These are phyloP conservation scores for Anguilla megastoma DNA, from an alignment of 2,797 vertebrate genomes.

Conservation along the genomic window DNA sequence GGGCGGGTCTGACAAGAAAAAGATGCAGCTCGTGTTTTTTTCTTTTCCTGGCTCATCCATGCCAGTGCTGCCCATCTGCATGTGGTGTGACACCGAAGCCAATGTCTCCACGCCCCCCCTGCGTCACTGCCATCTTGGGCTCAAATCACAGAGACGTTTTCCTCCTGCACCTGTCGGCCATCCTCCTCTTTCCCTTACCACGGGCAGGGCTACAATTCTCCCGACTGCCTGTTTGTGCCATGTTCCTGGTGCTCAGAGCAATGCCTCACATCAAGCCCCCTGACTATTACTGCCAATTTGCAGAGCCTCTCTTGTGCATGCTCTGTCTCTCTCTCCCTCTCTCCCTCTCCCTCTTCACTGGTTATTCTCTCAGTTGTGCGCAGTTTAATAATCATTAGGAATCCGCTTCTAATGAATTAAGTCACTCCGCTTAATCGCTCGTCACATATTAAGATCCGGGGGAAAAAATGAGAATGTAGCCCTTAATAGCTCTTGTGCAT, in stretches of 20 bases:
- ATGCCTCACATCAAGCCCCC: conserved; percentile 9
- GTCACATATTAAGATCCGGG: conserved; percentile 66
- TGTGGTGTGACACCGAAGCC: background rate
- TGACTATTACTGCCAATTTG: conserved; percentile 21
- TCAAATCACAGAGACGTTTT: too few species aligned
- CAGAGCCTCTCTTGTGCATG: background rate
- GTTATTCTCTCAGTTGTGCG: conserved; percentile 66
- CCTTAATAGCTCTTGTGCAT: conserved; percentile 56
- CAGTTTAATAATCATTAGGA: conserved; percentile 76
- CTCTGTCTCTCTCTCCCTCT: conserved; percentile 32
- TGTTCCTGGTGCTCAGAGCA: conserved; percentile 8
- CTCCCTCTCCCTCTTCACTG: conserved; percentile 50
- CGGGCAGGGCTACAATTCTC: background rate
- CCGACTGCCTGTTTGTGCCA: background rate
- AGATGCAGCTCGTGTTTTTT: background rate
- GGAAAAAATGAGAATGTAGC: conserved; percentile 54
- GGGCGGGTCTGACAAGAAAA: background rate
- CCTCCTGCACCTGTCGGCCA: background rate
- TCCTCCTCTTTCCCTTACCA: background rate
- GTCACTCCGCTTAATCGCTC: conserved; percentile 74
- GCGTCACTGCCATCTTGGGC: background rate
- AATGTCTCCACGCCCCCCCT: background rate
- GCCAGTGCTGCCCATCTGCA: background rate
- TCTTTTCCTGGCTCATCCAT: background rate
- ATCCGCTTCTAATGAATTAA: conserved; percentile 71